Base-by-base conservation (phyloP, 1,140 invertebrate genomes). In the Aphelinus certus region DNA sequence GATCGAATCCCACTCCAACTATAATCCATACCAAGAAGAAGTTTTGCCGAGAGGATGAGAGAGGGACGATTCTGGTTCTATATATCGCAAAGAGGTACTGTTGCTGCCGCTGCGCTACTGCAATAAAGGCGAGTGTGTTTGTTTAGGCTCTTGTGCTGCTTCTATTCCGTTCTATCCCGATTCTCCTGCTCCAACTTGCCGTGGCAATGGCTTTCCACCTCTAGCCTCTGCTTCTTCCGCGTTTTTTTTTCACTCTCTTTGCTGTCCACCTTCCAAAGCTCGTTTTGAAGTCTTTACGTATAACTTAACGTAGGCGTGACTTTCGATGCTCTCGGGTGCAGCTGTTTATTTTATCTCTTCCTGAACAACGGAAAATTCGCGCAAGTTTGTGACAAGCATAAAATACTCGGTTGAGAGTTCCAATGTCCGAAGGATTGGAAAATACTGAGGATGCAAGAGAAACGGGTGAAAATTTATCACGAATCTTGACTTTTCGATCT, bases 71-170 rank as follows among this genome's bases (percentile, higher is more conserved):
- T 77, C 4, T n/a, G 51, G 2, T 4, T 45, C 47, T 10, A 9
- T 10, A 26, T 10, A 57, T 69, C 46, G 60, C n/a, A 82, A 84
- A 64, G 46, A 64, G 61, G n/a, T 26, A 26, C 26, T 26, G 58
- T 60, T 26, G 9, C 42, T 58, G 47, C 46, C 1, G 7, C 26
- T 46, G 53, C 47, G 82, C 77, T 81, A 77, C 81, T 81, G 83
- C 84, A 87, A 87, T 87, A 87, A 86, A 86, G 81, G 79, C 82
- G 81, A 87, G 83, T 83, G 78, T 85, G 84, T 87, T 87, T 86
- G 81, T 84, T 87, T 87, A 87, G 83, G 85, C 82, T 85, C 82
- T 85, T 85, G 79, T 80, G 26, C 82, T 84, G 79, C 80, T 80
- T 85, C 79, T 79, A 82, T 79, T 81, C 77, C 65, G 73, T 51